Conservation (phyloP, 2,888 invertebrate species). For the Drosophila cognata region DNA sequence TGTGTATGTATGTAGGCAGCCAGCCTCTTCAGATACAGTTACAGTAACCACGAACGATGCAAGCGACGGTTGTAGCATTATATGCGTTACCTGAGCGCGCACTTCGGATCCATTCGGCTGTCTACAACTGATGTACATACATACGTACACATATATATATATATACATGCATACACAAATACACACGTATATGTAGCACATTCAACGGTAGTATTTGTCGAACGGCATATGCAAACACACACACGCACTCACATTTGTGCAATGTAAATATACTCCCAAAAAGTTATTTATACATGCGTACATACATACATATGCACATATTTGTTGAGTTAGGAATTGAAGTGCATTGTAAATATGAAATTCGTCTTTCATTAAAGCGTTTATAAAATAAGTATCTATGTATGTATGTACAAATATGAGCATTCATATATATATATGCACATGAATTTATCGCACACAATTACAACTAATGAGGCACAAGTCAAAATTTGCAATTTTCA, state of each 20-base stretch:
- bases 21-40: constrained; percentile 2
- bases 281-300: constrained; percentile 74
- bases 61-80: background rate
- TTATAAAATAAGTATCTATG: constrained; percentile 19
- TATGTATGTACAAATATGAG: background rate
- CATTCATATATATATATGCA: background rate
- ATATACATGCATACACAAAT: background rate
- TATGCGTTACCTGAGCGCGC: constrained; percentile 1
- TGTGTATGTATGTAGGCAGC: background rate
- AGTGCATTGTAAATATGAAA: constrained; percentile 83
- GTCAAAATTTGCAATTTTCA: background rate
- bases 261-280: constrained; percentile 66
- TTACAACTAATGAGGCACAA: background rate
- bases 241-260: constrained; percentile 55
- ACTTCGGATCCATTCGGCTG: background rate
- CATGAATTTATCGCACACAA: background rate
- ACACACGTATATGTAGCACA: constrained; percentile 11
- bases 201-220: constrained; percentile 56
- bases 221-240: constrained; percentile 47
- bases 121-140: constrained; percentile 5
- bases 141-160: background rate
- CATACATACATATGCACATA: constrained; percentile 46
- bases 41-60: background rate
- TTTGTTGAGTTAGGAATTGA: constrained; percentile 83
- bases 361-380: constrained; percentile 68